Evolutionary conservation across 2,797 vertebrate species (phyloP).

Genomic region (Schizopygopsis malacanthus): DNA sequence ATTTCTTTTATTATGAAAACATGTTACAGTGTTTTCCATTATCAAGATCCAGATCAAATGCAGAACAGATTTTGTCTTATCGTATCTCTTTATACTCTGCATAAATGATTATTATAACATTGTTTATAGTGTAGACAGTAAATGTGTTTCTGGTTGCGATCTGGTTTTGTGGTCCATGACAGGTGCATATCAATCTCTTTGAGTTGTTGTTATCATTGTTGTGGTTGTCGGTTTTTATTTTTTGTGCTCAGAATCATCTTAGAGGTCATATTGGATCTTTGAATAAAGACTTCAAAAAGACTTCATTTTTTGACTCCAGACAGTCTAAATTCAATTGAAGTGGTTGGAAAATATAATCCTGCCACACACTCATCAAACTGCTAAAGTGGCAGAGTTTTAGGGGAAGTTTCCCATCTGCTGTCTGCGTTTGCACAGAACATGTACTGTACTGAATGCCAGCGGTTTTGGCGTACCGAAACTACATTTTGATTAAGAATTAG

Average conservation of each 20-base stretch:
- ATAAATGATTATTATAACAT: constrained; percentile 59
- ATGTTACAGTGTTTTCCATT: constrained; percentile 1
- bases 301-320: neutral
- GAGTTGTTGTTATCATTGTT: neutral
- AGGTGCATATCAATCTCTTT: constrained; percentile 25
- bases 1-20: constrained; percentile 2
- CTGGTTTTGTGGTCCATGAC: constrained; percentile 48
- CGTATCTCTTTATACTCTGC: constrained; percentile 42
- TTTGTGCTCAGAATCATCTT: constrained; percentile 64
- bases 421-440: constrained; percentile 1
- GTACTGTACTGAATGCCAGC: constrained; percentile 1
- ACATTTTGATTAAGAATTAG: neutral
- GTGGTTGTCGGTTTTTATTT: constrained; percentile 28
- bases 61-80: constrained; percentile 53
- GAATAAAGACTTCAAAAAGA: constrained; percentile 50
- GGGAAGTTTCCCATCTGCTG: neutral
- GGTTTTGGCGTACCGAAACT: neutral
- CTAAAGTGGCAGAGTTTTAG: neutral
- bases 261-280: constrained; percentile 47
- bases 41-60: constrained; percentile 41
- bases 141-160: constrained; percentile 43
- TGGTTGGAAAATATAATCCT: neutral
- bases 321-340: neutral
- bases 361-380: neutral
- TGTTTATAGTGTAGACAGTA: constrained; percentile 59